Evolutionary conservation across 37 sponge, comb jelly and placozoan species (phyloP).

Genomic region (Beroe forskalii): DNA sequence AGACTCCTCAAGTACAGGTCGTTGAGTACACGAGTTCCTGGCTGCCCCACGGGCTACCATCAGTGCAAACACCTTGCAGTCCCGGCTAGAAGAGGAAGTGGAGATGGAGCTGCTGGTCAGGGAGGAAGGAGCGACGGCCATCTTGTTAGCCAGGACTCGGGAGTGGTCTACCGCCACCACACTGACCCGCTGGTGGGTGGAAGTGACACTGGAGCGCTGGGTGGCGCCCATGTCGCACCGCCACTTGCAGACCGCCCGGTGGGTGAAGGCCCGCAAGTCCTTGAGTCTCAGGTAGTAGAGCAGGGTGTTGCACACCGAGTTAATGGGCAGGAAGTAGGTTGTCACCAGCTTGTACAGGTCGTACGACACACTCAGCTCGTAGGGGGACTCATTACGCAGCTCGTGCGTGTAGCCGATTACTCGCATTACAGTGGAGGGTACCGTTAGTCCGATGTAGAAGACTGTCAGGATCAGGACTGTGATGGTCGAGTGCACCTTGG

Average conservation of each 20-base stretch:
- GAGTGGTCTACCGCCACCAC: neutral
- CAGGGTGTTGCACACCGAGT: conserved; percentile 44
- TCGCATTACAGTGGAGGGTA: conserved; percentile 29
- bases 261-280: neutral
- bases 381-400: neutral
- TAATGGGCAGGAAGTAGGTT: conserved; percentile 40
- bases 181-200: neutral
- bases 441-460: conserved; percentile 28
- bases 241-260: neutral
- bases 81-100: neutral
- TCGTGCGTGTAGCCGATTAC: conserved; percentile 16
- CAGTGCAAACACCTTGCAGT: too few relatives aligned
- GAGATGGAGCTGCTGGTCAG: neutral
- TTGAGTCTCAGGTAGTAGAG: conserved; percentile 19
- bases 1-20: too few relatives aligned
- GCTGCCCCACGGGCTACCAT: too few relatives aligned
- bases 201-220: neutral
- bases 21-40: too few relatives aligned
- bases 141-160: neutral
- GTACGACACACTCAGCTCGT: neutral
- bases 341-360: neutral
- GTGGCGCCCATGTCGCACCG: neutral
- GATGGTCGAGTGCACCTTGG: conserved; percentile 41
- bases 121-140: neutral
- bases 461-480: conserved; percentile 10